A percentile compares a stretch with the other conserved stretches of the same genome.
phyloP scores from a whole-genome alignment of 2,797 vertebrate species.

The Anabacerthia variegaticeps region DNA sequence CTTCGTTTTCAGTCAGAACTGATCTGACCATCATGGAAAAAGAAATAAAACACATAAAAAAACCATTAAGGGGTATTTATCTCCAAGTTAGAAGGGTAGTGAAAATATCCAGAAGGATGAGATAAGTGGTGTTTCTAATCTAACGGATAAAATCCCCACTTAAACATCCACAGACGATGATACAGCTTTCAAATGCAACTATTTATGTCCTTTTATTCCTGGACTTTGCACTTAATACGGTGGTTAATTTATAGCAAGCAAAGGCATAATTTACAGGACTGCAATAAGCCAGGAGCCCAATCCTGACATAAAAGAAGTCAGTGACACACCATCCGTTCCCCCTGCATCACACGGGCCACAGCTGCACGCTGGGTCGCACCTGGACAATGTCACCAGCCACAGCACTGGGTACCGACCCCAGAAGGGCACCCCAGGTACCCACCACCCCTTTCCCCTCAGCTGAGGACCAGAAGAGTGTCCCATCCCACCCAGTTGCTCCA shows the following conservation, averaged over 20 bases:
- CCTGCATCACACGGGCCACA: not conserved
- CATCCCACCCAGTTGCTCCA: not conserved
- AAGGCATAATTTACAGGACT: constrained; percentile 31
- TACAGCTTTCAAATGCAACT: constrained; percentile 55
- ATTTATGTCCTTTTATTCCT: constrained; percentile 67
- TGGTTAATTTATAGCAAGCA: constrained; percentile 60
- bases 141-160: constrained; percentile 65
- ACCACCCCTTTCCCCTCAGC: not conserved
- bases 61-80: constrained; percentile 71
- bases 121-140: constrained; percentile 73
- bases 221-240: constrained; percentile 52
- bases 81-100: constrained; percentile 68
- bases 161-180: constrained; percentile 62
- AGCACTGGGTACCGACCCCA: fast-evolving
- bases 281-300: constrained; percentile 10
- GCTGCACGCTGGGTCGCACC: not conserved
- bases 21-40: constrained; percentile 71
- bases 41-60: constrained; percentile 72
- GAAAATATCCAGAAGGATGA: constrained; percentile 75
- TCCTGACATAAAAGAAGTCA: not conserved
- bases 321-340: not conserved
- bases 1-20: constrained; percentile 65
- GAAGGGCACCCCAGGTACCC: not conserved
- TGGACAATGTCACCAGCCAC: not conserved
- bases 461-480: not conserved